Base-by-base conservation (phyloP, 1,140 invertebrate genomes). In the Frieseomelitta varia region DNA sequence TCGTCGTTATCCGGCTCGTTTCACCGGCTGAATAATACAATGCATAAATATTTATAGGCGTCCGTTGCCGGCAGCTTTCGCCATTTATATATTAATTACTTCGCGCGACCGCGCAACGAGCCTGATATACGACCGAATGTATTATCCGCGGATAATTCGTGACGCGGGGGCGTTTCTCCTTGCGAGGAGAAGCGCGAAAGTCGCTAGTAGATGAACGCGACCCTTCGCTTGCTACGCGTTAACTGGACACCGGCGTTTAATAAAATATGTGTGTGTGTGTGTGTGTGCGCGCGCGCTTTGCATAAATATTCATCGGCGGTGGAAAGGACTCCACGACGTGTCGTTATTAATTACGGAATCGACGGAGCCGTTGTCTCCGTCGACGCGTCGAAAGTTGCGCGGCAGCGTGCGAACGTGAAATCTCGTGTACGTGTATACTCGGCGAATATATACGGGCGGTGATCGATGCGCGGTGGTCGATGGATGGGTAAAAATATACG, bases 71-170 rank as follows among this genome's bases (percentile, higher is more conserved):
- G 58, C 72, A 65, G 81, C 85, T 86, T 90, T 89, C 89, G 88
- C 86, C 92, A 88, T 88, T 91, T 90, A 92, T 91, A 88, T 91
- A 92, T 93, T 93, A 93, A 94, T 93, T 92, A 92, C 89, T 51
- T 47, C 51, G 63, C 73, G 73, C 73, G 63, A 30, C 63, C 81
- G 30, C 53, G 30, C 51, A 67, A 75, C 61, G 51, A 68, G 39
- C 30, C 53, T 68, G 74, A 69, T 30, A 51, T 56, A 51, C 74
- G 74, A 27, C 1, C 73, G 53, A 47, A 30, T 39, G 53, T 30
- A 83, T 83, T 61, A 83, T 78, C 74, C 21, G 1, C 19, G 53
- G 39, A 34, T 83, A 68, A 82, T 77, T 77, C 63, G 63, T 30
- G 53, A 47, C 69, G 8, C 19, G 34, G 17, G 68, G 71, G 79